phyloP scores from a whole-genome alignment of 30 jellyfish, hydroid and myxozoan genomes.

The Aurelia sp. region DNA sequence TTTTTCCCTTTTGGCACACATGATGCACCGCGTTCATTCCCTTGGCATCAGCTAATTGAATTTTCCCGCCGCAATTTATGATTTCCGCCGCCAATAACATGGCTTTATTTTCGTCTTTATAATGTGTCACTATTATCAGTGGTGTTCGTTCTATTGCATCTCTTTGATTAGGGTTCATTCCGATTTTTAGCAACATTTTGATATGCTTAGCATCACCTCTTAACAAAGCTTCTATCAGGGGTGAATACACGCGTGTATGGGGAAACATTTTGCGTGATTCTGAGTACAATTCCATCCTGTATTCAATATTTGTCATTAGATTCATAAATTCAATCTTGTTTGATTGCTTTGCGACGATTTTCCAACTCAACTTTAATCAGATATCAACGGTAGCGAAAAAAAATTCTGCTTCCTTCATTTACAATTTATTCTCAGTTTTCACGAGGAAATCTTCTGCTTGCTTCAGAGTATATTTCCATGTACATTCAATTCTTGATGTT shows the following conservation, averaged over 20 bases:
- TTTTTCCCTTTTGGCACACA: constrained; percentile 40
- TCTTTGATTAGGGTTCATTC: constrained; percentile 33
- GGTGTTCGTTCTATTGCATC: constrained; percentile 57
- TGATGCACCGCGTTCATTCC: constrained; percentile 62
- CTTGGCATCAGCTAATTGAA: constrained; percentile 17
- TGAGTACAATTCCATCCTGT: too few species aligned
- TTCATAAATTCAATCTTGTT: too few species aligned
- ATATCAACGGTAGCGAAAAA: background rate
- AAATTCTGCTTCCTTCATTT: background rate
- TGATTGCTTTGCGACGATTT: too few species aligned
- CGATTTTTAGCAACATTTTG: constrained; percentile 25
- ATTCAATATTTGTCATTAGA: too few species aligned
- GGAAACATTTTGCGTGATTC: too few species aligned
- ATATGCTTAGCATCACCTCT: constrained; percentile 15
- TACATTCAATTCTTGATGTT: too few species aligned
- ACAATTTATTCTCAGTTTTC: too few species aligned
- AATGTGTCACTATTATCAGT: constrained; percentile 24
- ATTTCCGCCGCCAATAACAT: constrained; percentile 13
- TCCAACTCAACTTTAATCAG: background rate
- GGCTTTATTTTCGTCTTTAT: constrained; percentile 37
- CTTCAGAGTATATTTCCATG: too few species aligned
- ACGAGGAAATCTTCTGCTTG: too few species aligned
- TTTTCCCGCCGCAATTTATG: constrained; percentile 26
- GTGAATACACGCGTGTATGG: constrained; percentile 14
- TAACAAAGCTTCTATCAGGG: constrained; percentile 35